Conservation (phyloP, 2,797 vertebrate genomes). For the Meriones psammophilus region DNA sequence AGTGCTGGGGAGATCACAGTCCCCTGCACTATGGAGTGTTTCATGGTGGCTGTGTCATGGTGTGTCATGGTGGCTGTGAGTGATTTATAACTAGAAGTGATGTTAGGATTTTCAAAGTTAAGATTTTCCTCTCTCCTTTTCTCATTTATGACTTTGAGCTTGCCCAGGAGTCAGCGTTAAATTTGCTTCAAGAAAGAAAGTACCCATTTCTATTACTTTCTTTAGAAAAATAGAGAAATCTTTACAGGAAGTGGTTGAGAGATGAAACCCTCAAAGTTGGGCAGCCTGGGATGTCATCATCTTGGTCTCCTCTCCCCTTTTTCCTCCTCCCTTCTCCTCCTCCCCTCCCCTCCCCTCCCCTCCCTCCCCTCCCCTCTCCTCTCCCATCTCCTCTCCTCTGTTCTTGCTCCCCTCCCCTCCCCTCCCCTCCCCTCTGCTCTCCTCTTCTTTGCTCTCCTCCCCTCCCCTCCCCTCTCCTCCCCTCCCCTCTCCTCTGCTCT, state of each 20-base stretch:
- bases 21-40: not conserved
- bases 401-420: too few species aligned
- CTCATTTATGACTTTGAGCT: conserved; percentile 39
- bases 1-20: not conserved
- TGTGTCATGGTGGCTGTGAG: not conserved
- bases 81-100: conserved; percentile 48
- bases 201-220: not conserved
- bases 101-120: not conserved
- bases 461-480: too few species aligned
- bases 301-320: not conserved
- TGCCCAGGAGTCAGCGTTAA: not conserved
- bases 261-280: not conserved
- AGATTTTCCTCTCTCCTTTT: not conserved
- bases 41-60: not conserved
- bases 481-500: too few species aligned
- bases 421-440: too few species aligned
- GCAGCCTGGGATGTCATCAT: too few species aligned
- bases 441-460: too few species aligned
- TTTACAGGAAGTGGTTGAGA: conserved; percentile 18
- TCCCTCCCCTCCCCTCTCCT: too few species aligned
- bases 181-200: conserved; percentile 39
- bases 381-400: too few species aligned
- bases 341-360: accelerated
- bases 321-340: accelerated
- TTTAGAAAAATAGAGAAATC: conserved; percentile 10